These are phyloP conservation scores for Mythimna pallens DNA, from an alignment of 2,888 invertebrate genomes.

Conservation along the genomic window DNA sequence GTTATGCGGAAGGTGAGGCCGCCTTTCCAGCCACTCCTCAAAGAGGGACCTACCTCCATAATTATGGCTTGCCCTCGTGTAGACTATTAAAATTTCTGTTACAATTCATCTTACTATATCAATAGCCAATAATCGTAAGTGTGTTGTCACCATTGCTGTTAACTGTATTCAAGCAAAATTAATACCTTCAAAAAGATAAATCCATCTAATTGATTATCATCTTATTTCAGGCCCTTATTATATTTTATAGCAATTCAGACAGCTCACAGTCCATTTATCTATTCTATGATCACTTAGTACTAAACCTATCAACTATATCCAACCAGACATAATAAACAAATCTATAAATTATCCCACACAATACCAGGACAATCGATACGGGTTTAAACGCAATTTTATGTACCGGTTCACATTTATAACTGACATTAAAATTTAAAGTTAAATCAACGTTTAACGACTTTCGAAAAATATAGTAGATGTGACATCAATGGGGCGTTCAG, in stretches of 20 bases:
- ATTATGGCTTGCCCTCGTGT: too few relatives aligned
- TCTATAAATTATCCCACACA: conserved; percentile 62
- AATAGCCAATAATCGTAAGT: conserved; percentile 3
- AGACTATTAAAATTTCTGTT: neutral
- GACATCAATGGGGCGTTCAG: conserved; percentile 10
- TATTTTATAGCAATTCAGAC: conserved; percentile 47
- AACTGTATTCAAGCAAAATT: conserved; percentile 29
- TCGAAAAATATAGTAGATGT: conserved; percentile 63
- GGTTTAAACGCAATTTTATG: conserved; percentile 73
- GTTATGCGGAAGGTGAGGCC: too few relatives aligned
- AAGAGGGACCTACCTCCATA: too few relatives aligned
- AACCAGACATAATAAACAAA: conserved; percentile 56
- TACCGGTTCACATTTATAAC: conserved; percentile 64
- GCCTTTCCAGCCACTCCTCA: too few relatives aligned
- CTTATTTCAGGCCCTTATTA: conserved; percentile 46
- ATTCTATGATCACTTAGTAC: conserved; percentile 42
- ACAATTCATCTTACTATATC: neutral
- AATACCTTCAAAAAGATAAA: conserved; percentile 42
- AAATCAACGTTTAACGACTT: conserved; percentile 73
- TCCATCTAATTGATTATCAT: conserved; percentile 49
- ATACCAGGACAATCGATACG: conserved; percentile 58
- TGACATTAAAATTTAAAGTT: conserved; percentile 63
- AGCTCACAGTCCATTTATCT: conserved; percentile 50
- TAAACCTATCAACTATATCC: conserved; percentile 57
- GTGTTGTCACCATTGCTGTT: conserved; percentile 6